Percentiles rank a stretch among this genome's conserved stretches.
Evolutionary conservation across 30 jellyfish, hydroid and myxozoan genomes (phyloP).

Genomic region (Aurelia coerulea): DNA sequence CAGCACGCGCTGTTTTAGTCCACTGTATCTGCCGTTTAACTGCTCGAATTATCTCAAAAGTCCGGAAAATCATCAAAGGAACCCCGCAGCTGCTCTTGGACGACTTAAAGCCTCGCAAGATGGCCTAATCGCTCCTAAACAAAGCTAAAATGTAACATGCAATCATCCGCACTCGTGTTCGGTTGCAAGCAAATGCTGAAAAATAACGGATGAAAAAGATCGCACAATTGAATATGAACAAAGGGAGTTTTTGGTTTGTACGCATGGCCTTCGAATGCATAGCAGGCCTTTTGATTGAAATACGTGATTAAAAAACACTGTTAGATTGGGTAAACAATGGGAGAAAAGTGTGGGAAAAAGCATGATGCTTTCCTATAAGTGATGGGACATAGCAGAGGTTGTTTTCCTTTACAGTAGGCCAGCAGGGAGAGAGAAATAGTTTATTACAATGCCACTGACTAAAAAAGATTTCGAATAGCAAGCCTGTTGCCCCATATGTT

Average conservation of each 20-base stretch:
- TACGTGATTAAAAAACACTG: constrained; percentile 1
- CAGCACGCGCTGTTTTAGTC: constrained; percentile 49
- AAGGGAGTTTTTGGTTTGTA: no score
- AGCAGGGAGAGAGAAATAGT: constrained; percentile 19
- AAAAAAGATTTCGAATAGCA: neutral
- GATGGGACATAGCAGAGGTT: constrained; percentile 25
- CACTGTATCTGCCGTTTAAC: constrained; percentile 6
- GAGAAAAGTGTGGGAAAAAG: constrained; percentile 42
- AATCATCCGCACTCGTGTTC: no score
- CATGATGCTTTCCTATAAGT: neutral
- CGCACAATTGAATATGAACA: no score
- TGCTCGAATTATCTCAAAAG: constrained; percentile 1
- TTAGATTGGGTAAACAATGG: constrained; percentile 9
- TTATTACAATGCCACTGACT: neutral
- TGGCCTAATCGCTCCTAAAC: neutral
- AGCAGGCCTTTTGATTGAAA: neutral
- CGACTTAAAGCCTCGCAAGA: neutral
- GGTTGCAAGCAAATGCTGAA: no score
- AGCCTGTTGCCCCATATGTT: no score
- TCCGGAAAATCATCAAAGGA: constrained; percentile 4
- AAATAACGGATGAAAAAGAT: no score
- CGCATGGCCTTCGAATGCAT: no score
- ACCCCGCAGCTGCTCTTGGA: constrained; percentile 8
- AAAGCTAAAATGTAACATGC: no score
- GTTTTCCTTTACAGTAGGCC: constrained; percentile 54